These are phyloP conservation scores for Pteria penguin DNA, from an alignment of 2,888 invertebrate genomes.

Conservation along the genomic window DNA sequence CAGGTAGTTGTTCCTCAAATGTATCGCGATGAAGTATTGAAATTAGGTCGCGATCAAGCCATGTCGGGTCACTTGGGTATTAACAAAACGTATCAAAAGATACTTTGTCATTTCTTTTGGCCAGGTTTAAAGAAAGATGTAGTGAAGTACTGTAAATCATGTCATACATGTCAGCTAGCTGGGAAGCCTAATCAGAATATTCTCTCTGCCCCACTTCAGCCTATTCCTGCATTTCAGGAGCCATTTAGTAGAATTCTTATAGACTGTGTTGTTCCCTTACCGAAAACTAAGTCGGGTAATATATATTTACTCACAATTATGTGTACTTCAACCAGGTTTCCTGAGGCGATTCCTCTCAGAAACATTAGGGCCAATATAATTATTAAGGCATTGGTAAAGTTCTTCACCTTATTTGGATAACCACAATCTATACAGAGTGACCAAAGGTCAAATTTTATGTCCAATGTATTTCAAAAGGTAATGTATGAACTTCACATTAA, in stretches of 20 bases:
- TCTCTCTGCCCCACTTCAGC: constrained; percentile 33
- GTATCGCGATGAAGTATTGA: constrained; percentile 35
- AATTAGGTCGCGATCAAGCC: constrained; percentile 42
- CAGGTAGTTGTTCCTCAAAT: constrained; percentile 42
- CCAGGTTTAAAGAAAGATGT: constrained; percentile 36
- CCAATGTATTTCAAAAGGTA: constrained; percentile 45
- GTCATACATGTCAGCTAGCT: constrained; percentile 46
- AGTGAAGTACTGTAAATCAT: constrained; percentile 31
- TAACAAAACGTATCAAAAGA: constrained; percentile 42
- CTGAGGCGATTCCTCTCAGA: constrained; percentile 58
- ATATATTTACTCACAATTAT: constrained; percentile 40
- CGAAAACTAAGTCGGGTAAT: constrained; percentile 44
- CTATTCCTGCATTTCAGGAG: constrained; percentile 48
- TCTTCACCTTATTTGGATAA: constrained; percentile 51
- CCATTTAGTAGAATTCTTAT: constrained; percentile 42
- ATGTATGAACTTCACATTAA: constrained; percentile 35
- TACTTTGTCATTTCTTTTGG: constrained; percentile 44
- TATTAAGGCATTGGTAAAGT: constrained; percentile 44
- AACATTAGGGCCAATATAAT: constrained; percentile 49
- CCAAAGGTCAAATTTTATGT: constrained; percentile 56
- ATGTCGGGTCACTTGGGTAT: constrained; percentile 47
- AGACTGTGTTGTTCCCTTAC: constrained; percentile 48
- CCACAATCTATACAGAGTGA: constrained; percentile 50
- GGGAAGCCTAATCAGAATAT: constrained; percentile 47
- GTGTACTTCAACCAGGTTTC: constrained; percentile 48